Percentiles rank a stretch among this genome's conserved stretches.
Conservation (phyloP, 30 jellyfish, hydroid and myxozoan genomes). For the Chrysaora quinquecirrha region DNA sequence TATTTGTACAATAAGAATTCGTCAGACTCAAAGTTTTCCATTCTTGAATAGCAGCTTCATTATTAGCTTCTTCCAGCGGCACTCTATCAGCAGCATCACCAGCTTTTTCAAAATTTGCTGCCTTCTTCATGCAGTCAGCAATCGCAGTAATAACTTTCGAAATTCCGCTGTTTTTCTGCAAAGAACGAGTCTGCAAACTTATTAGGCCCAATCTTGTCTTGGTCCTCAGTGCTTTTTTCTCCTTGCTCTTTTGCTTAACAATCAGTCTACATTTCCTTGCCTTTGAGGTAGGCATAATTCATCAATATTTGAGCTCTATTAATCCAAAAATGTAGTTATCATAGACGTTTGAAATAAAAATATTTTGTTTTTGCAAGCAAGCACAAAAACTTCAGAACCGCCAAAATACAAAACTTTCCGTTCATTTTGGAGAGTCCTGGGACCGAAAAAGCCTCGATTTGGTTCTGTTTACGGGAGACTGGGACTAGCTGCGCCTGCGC, state of each 20-base stretch:
- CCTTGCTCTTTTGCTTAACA: conserved; percentile 36
- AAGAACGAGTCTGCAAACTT: not conserved
- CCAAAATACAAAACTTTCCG: not conserved
- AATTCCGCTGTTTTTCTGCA: conserved; percentile 11
- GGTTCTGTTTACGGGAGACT: not conserved
- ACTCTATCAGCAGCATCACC: too few species aligned
- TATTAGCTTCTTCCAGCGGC: too few species aligned
- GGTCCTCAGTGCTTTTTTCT: conserved; percentile 36
- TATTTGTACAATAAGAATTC: too few species aligned
- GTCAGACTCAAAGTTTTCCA: too few species aligned
- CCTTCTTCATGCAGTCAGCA: conserved; percentile 1
- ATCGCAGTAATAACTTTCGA: conserved; percentile 6
- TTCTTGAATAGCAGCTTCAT: too few species aligned
- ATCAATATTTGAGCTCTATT: too few species aligned
- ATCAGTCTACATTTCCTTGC: conserved; percentile 49
- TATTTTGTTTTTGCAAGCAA: too few species aligned
- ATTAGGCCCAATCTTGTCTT: conserved; percentile 42
- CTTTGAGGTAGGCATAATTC: conserved; percentile 51
- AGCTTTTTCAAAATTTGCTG: not conserved
- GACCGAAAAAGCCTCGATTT: not conserved
- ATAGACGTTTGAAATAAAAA: not conserved
- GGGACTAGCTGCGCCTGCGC: conserved; percentile 68
- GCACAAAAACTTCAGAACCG: not conserved
- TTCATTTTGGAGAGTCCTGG: not conserved
- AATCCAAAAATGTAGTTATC: too few species aligned